These are phyloP conservation scores for Xanthia togata DNA, from an alignment of 2,888 invertebrate species.

Conservation along the genomic window DNA sequence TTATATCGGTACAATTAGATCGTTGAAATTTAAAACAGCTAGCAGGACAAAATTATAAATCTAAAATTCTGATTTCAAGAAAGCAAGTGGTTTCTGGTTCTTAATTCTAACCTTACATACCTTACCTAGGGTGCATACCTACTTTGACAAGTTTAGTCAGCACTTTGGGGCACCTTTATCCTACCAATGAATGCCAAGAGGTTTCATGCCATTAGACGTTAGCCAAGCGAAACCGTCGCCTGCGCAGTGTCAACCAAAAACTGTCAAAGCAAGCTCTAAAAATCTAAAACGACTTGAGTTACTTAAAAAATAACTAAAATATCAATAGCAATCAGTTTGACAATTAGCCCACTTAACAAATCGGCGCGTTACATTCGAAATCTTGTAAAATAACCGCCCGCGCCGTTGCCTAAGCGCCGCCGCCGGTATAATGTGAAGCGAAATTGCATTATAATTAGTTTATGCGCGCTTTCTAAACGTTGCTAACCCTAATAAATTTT, in stretches of 20 bases:
- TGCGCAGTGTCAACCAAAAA: not conserved
- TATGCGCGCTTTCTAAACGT: conserved; percentile 79
- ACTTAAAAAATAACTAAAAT: conserved; percentile 36
- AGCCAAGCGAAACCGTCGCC: not conserved
- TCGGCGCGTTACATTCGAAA: conserved; percentile 65
- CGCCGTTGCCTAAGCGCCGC: conserved; percentile 68
- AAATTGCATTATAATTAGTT: conserved; percentile 78
- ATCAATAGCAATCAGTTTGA: conserved; percentile 55
- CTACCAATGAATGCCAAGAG: not conserved
- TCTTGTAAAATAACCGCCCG: conserved; percentile 62
- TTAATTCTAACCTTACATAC: not conserved
- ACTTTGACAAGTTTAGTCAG: not conserved
- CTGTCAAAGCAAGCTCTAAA: not conserved
- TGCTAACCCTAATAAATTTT: conserved; percentile 71
- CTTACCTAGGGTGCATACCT: not conserved
- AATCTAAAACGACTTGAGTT: conserved; percentile 5
- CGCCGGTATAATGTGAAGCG: conserved; percentile 69
- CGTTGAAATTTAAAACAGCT: not conserved
- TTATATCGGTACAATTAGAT: not conserved
- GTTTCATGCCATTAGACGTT: too few species aligned
- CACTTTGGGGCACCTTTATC: not conserved
- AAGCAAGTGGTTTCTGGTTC: not conserved
- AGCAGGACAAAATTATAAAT: not conserved
- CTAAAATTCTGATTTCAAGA: too few species aligned
- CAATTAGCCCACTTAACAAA: conserved; percentile 65